Conservation (phyloP, 2,888 invertebrate genomes). For the Euzophera pinguis region DNA sequence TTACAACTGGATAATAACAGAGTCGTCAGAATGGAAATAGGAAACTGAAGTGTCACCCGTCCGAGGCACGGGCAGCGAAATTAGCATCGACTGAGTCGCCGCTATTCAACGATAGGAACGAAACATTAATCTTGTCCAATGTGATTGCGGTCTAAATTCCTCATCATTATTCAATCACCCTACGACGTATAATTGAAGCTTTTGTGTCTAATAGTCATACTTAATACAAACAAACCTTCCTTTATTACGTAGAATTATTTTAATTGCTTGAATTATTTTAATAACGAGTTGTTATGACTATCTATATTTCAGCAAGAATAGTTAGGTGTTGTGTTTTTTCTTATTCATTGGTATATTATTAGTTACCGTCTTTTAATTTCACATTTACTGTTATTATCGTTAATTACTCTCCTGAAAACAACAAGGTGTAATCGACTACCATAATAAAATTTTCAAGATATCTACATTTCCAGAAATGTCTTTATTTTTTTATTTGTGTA, state of each 20-base stretch:
- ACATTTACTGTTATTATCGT: too few species aligned
- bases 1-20: constrained; percentile 23
- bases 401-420: too few species aligned
- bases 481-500: too few species aligned
- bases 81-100: constrained; percentile 50
- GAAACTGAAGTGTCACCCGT: constrained; percentile 40
- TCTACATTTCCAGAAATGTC: too few species aligned
- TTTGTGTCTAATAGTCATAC: constrained; percentile 21
- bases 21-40: constrained; percentile 35
- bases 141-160: constrained; percentile 52
- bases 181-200: constrained; percentile 30
- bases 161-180: constrained; percentile 54
- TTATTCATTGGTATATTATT: not conserved
- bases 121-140: constrained; percentile 58
- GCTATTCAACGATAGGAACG: constrained; percentile 46
- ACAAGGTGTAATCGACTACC: too few species aligned
- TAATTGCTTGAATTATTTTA: not conserved
- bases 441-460: too few species aligned
- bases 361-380: too few species aligned
- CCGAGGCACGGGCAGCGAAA: constrained; percentile 34
- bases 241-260: constrained; percentile 14
- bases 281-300: not conserved
- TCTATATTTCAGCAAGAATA: too few species aligned
- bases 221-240: constrained; percentile 15
- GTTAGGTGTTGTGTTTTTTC: too few species aligned